These are phyloP conservation scores for Nemapogon koenigi DNA, from an alignment of 2,888 invertebrate genomes.

Conservation along the genomic window DNA sequence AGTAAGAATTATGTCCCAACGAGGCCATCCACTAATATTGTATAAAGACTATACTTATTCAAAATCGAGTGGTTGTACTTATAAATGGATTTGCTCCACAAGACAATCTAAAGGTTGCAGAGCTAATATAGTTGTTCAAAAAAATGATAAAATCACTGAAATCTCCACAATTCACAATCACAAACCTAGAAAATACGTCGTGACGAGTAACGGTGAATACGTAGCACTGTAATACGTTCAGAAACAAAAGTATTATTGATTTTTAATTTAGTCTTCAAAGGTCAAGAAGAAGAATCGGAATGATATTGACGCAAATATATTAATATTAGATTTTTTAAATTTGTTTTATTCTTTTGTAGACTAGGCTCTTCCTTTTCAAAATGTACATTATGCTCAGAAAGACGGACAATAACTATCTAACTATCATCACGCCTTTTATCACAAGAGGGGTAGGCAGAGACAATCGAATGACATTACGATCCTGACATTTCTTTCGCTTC, in stretches of 20 bases:
- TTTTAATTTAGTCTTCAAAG: too few species aligned
- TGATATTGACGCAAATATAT: too few species aligned
- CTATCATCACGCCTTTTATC: too few species aligned
- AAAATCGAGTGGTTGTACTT: conserved; percentile 13
- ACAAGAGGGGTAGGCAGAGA: too few species aligned
- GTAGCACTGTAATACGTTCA: background rate
- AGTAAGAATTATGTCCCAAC: conserved; percentile 26
- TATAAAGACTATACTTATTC: conserved; percentile 39
- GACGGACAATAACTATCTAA: too few species aligned
- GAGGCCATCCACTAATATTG: conserved; percentile 32
- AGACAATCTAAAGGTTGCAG: conserved; percentile 39
- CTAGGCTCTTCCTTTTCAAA: too few species aligned
- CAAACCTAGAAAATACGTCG: conserved; percentile 14
- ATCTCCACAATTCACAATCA: conserved; percentile 29
- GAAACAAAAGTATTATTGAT: background rate
- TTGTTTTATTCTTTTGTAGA: too few species aligned
- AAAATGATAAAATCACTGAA: conserved; percentile 25
- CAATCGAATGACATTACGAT: too few species aligned
- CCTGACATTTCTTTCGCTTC: too few species aligned
- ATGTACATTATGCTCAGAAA: too few species aligned
- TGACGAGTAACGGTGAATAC: background rate
- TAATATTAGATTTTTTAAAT: too few species aligned
- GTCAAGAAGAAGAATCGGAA: too few species aligned
- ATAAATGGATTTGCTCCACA: conserved; percentile 48
- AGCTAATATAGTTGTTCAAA: conserved; percentile 32